A percentile compares a stretch with the other conserved stretches of the same genome.
These are phyloP conservation scores for Bicyclus anynana DNA, from an alignment of 1,140 invertebrate genomes.

Conservation along the genomic window DNA sequence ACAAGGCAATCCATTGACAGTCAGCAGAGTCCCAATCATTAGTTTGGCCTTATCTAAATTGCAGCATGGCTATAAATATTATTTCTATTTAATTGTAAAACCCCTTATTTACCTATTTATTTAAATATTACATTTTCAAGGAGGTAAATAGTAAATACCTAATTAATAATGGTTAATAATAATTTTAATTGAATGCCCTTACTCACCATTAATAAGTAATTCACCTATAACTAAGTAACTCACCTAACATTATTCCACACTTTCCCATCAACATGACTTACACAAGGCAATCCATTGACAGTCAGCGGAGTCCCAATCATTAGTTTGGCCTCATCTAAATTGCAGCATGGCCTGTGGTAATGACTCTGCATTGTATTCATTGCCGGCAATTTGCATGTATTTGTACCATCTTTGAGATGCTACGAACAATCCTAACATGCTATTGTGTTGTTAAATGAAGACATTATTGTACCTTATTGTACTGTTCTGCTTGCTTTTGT, in stretches of 20 bases:
- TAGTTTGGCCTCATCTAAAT: constrained; percentile 52
- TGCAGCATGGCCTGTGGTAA: constrained; percentile 35
- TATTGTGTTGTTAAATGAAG: constrained; percentile 42
- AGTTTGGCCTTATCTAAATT: constrained; percentile 51
- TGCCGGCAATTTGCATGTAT: constrained; percentile 53
- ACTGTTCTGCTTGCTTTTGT: constrained; percentile 26
- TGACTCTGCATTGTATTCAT: constrained; percentile 47
- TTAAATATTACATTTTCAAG: too few relatives aligned
- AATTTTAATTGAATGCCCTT: too few relatives aligned
- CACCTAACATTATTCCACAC: not conserved
- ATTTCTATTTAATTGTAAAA: too few relatives aligned
- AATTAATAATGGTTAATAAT: too few relatives aligned
- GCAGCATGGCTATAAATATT: constrained; percentile 30
- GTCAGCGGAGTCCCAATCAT: constrained; percentile 35
- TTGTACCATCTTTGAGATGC: constrained; percentile 32
- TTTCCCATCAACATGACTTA: constrained; percentile 2
- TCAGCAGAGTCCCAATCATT: constrained; percentile 36
- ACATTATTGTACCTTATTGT: constrained; percentile 38
- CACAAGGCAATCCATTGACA: constrained; percentile 10
- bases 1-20: constrained; percentile 10
- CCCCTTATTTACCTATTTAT: too few relatives aligned
- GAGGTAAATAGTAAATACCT: not conserved
- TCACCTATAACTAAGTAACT: too few relatives aligned
- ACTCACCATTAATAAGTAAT: too few relatives aligned
- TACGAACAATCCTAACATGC: constrained; percentile 20